A percentile compares a stretch with the other conserved stretches of the same genome.
Conservation (phyloP, 2,888 invertebrate genomes). For the Hydrotaea cyrtoneurina region DNA sequence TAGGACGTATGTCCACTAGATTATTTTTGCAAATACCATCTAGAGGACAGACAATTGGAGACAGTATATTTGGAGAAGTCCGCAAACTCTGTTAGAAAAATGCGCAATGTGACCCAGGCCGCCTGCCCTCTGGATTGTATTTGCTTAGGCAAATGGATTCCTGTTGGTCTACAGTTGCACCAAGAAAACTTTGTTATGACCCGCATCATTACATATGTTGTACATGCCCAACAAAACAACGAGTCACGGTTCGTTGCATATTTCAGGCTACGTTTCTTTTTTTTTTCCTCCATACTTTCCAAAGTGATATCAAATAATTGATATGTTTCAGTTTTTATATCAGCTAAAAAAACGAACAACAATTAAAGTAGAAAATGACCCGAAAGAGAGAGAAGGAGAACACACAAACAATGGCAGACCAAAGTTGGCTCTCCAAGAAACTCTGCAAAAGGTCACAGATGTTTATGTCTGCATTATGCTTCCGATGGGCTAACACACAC, state of each 20-base stretch:
- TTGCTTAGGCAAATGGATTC: no score
- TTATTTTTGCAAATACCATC: no score
- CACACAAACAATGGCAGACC: conserved; percentile 25
- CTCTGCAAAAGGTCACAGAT: conserved; percentile 57
- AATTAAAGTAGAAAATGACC: no score
- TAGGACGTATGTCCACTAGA: no score
- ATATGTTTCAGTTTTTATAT: conserved; percentile 51
- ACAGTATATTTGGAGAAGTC: no score
- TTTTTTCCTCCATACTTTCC: background rate
- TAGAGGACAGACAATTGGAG: no score
- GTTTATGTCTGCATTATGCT: conserved; percentile 43
- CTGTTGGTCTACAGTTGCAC: no score
- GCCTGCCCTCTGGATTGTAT: no score
- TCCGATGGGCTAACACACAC: background rate
- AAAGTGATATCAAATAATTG: conserved; percentile 46
- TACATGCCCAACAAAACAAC: conserved; percentile 7
- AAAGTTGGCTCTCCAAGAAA: conserved; percentile 16
- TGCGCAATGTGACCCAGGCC: no score
- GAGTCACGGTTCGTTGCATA: conserved; percentile 51
- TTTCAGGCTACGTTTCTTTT: conserved; percentile 44
- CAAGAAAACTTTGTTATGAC: conserved; percentile 1
- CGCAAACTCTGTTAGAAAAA: no score
- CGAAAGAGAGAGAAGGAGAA: conserved; percentile 19
- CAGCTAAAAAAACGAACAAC: conserved; percentile 37
- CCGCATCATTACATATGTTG: conserved; percentile 36